These are phyloP conservation scores for Tenebrio molitor DNA, from an alignment of 1,140 invertebrate genomes.

Conservation along the genomic window DNA sequence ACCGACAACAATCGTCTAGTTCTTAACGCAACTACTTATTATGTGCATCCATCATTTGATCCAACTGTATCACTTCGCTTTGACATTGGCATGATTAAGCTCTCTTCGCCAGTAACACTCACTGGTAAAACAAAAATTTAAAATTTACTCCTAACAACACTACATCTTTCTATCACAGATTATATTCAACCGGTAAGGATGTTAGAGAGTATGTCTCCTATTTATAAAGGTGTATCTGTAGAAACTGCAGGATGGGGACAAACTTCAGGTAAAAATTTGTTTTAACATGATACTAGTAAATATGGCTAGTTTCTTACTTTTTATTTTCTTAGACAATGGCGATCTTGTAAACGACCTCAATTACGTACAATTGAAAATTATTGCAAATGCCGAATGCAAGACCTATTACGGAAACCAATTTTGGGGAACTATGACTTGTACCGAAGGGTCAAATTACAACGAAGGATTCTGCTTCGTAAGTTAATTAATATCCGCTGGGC, in stretches of 20 bases:
- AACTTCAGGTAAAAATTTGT: too few relatives aligned
- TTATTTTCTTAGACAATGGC: background rate
- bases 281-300: too few relatives aligned
- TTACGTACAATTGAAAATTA: background rate
- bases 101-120: background rate
- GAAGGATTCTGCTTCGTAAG: conserved; percentile 16
- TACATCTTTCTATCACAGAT: too few relatives aligned
- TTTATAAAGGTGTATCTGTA: too few relatives aligned
- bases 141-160: too few relatives aligned
- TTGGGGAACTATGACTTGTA: background rate
- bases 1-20: background rate
- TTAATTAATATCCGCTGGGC: background rate
- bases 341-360: background rate
- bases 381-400: background rate
- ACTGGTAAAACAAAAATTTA: too few relatives aligned
- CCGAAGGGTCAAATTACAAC: conserved; percentile 13
- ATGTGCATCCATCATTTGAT: background rate
- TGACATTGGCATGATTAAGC: background rate
- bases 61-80: background rate
- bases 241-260: too few relatives aligned
- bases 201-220: too few relatives aligned
- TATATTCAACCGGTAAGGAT: too few relatives aligned
- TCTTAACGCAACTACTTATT: background rate
- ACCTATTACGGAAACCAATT: background rate
- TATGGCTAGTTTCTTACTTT: background rate